Evolutionary conservation across 1,140 invertebrate species (phyloP).

Genomic region (Chionoecetes opilio): DNA sequence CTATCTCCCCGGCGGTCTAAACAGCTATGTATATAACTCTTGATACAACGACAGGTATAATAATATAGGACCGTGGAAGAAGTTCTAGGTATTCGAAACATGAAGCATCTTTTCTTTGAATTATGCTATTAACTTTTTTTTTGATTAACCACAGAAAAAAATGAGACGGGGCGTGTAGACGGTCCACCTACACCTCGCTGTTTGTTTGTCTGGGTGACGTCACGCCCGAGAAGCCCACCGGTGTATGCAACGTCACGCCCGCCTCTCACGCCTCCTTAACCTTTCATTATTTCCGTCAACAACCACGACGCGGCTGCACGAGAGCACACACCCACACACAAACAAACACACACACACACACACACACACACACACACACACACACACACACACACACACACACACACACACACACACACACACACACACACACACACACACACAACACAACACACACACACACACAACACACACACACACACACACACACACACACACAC

Average conservation of each 20-base stretch:
- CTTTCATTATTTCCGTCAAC: not conserved
- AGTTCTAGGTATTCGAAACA: no score
- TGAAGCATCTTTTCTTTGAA: no score
- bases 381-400: not conserved
- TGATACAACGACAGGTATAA: not conserved
- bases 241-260: not conserved
- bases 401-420: not conserved
- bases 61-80: not conserved
- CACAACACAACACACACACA: not conserved
- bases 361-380: slow-evolving; percentile 25
- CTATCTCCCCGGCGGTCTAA: not conserved
- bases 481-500: slow-evolving; percentile 21
- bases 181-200: not conserved
- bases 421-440: slow-evolving; percentile 21
- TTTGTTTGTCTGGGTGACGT: not conserved
- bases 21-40: not conserved
- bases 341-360: not conserved
- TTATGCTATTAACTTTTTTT: no score
- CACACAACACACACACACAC: not conserved
- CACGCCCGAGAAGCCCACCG: not conserved
- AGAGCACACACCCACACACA: no score
- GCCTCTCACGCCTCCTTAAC: not conserved
- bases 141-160: not conserved
- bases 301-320: not conserved
- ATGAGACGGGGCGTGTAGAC: no score